phyloP scores from a whole-genome alignment of 2,888 invertebrate species.

The Megalurothrips usitatus region DNA sequence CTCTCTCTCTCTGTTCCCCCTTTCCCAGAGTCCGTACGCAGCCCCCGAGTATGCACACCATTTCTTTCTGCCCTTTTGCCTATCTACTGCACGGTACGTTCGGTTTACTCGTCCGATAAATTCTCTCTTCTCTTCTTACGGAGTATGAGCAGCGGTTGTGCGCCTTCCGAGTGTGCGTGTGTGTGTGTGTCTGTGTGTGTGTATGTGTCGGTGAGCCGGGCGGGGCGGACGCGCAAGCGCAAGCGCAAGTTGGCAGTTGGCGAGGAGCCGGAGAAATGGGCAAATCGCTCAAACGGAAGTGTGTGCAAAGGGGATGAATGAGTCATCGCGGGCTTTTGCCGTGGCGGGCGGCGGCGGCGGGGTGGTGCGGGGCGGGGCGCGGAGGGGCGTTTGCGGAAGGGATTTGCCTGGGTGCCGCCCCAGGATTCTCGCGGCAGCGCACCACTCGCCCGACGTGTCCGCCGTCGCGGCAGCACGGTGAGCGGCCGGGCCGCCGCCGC shows the following conservation, averaged over 20 bases:
- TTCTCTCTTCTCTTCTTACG: not conserved
- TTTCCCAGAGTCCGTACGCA: not conserved
- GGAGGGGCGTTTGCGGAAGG: no score
- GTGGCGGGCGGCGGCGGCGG: no score
- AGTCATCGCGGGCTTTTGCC: no score
- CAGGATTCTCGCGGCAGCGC: no score
- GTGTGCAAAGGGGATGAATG: not conserved
- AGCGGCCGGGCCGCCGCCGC: no score
- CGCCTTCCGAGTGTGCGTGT: not conserved
- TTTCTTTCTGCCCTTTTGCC: not conserved
- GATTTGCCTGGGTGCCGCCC: no score
- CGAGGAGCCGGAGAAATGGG: not conserved
- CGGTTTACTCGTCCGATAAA: conserved; percentile 6
- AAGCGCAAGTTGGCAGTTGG: not conserved
- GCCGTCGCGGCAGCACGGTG: no score
- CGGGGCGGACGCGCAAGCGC: not conserved
- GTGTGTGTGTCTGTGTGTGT: no score
- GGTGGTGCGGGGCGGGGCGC: no score
- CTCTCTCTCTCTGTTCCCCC: not conserved
- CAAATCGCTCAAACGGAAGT: not conserved
- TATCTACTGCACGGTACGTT: not conserved
- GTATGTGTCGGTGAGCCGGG: no score
- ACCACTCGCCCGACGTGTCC: no score
- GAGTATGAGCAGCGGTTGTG: not conserved
- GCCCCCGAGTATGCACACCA: not conserved